phyloP scores from a whole-genome alignment of 2,888 invertebrate species.

The Colletes collaris region DNA sequence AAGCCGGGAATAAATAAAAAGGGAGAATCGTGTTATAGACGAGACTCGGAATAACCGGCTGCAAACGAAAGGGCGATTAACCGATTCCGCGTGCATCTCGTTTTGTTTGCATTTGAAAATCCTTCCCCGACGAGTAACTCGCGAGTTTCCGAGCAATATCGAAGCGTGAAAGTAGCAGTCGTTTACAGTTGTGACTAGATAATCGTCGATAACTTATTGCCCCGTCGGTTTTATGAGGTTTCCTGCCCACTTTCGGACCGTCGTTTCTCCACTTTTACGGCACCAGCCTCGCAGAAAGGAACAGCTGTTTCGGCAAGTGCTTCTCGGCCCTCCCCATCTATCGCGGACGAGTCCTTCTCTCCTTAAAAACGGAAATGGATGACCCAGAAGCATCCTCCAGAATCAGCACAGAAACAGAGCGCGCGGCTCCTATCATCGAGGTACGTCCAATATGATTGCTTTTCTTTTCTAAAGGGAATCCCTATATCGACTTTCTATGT shows the following conservation, averaged over 20 bases:
- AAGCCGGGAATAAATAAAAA: constrained; percentile 8
- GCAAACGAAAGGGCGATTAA: constrained; percentile 40
- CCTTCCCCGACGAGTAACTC: background rate
- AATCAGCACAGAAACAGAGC: constrained; percentile 83
- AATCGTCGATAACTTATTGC: background rate
- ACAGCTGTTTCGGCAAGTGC: constrained; percentile 69
- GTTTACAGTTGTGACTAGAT: too few species aligned
- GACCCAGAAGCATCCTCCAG: constrained; percentile 83
- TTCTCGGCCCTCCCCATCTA: constrained; percentile 82
- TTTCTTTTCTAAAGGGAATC: background rate
- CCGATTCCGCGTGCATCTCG: background rate
- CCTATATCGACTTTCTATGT: background rate
- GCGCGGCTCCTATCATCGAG: constrained; percentile 84
- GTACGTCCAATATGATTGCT: constrained; percentile 73
- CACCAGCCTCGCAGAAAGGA: constrained; percentile 79
- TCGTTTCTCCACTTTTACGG: constrained; percentile 91
- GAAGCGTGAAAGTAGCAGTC: too few species aligned
- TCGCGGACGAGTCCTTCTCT: constrained; percentile 89
- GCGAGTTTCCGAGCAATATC: constrained; percentile 11
- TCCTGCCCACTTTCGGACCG: constrained; percentile 92
- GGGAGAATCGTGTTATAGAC: background rate
- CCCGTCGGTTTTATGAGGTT: constrained; percentile 83
- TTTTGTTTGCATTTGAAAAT: constrained; percentile 3
- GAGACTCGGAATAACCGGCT: constrained; percentile 24
- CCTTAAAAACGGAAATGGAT: constrained; percentile 88